Conservation (phyloP, 2,113 vertebrate genomes). For the Papio anubis region DNA sequence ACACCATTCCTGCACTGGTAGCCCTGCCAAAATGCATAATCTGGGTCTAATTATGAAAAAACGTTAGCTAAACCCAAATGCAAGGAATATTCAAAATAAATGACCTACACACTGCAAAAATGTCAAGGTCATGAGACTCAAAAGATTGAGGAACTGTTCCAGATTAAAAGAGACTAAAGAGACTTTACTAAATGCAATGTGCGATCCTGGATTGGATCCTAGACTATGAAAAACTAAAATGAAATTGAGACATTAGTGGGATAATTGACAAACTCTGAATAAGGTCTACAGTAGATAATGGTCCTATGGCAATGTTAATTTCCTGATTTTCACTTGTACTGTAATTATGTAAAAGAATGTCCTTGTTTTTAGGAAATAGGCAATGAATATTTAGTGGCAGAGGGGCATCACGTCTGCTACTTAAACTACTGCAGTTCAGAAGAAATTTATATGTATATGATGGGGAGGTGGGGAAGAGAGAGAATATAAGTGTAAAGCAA, state of each 20-base stretch:
- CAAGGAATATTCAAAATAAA: neutral
- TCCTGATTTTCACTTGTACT: neutral
- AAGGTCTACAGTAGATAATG: neutral
- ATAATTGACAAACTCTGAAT: neutral
- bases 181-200: neutral
- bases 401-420: neutral
- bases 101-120: neutral
- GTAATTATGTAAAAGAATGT: neutral
- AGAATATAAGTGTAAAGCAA: neutral
- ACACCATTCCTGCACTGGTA: neutral
- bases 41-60: neutral
- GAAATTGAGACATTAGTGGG: neutral
- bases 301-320: neutral
- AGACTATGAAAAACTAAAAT: neutral
- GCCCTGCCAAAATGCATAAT: neutral
- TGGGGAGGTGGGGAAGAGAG: neutral
- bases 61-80: neutral
- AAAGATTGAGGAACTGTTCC: neutral
- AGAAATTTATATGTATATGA: neutral
- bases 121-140: neutral
- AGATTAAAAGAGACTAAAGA: neutral
- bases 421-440: neutral
- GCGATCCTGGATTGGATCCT: neutral
- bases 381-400: neutral
- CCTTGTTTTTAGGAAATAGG: neutral